A percentile compares a stretch with the other conserved stretches of the same genome.
These are phyloP conservation scores for Erpobdella octoculata DNA, from an alignment of 2,888 invertebrate genomes.

Conservation along the genomic window DNA sequence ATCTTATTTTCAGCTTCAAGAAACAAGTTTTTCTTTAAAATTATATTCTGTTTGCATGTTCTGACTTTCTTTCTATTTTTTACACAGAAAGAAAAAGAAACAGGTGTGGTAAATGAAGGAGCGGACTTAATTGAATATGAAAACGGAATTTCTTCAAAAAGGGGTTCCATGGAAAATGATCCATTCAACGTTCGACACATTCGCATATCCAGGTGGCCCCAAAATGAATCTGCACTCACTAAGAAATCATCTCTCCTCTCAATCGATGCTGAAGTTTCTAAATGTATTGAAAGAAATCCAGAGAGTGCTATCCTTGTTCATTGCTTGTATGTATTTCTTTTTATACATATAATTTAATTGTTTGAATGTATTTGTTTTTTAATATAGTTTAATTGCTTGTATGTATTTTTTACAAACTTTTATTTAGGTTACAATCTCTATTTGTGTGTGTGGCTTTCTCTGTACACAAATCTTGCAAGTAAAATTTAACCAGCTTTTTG, in stretches of 20 bases:
- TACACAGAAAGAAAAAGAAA: neutral
- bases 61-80: too few species aligned
- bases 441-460: too few species aligned
- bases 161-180: neutral
- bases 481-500: too few species aligned
- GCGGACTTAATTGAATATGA: neutral
- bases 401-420: too few species aligned
- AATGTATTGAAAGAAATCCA: slow-evolving; percentile 23
- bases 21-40: neutral
- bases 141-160: neutral
- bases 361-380: neutral
- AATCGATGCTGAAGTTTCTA: slow-evolving; percentile 8
- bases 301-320: slow-evolving; percentile 21
- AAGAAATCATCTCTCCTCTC: slow-evolving; percentile 15
- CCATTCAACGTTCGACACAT: neutral
- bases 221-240: neutral
- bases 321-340: slow-evolving; percentile 24
- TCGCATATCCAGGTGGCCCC: neutral
- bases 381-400: neutral
- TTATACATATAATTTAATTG: neutral
- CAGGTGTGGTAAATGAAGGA: neutral
- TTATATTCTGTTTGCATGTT: too few species aligned
- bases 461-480: too few species aligned
- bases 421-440: too few species aligned
- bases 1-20: neutral